These are phyloP conservation scores for Paraescarpia echinospica DNA, from an alignment of 1,140 invertebrate species.

Conservation along the genomic window DNA sequence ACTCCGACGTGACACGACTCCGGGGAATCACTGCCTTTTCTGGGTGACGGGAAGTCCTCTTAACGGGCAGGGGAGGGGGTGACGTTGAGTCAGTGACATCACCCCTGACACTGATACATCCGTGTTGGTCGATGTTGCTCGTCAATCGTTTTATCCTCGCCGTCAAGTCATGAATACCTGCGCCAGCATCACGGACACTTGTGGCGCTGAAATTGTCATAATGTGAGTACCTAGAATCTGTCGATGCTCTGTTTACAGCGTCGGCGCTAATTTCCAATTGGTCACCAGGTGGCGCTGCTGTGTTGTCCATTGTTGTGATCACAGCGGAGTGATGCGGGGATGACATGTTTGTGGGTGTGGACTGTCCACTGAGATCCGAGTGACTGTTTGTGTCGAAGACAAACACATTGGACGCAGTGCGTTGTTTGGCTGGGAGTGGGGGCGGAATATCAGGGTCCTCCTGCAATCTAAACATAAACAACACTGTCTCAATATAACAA, in stretches of 20 bases:
- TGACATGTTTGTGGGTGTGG: background rate
- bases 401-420: background rate
- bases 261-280: background rate
- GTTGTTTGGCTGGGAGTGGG: constrained; percentile 10
- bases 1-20: background rate
- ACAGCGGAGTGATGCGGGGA: background rate
- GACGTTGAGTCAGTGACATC: background rate
- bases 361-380: constrained; percentile 6
- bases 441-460: background rate
- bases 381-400: background rate
- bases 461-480: background rate
- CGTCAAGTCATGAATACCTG: constrained; percentile 49
- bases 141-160: constrained; percentile 48
- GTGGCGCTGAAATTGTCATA: background rate
- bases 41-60: constrained; percentile 27
- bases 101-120: background rate
- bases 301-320: background rate
- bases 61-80: background rate
- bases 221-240: background rate
- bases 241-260: background rate
- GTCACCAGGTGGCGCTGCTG: background rate
- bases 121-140: constrained; percentile 35
- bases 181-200: background rate
- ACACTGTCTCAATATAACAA: too few relatives aligned
- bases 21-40: background rate